A percentile compares a stretch with the other conserved stretches of the same genome.
phyloP scores from a whole-genome alignment of 1,140 invertebrate genomes.

The Drosophila kepulauana region DNA sequence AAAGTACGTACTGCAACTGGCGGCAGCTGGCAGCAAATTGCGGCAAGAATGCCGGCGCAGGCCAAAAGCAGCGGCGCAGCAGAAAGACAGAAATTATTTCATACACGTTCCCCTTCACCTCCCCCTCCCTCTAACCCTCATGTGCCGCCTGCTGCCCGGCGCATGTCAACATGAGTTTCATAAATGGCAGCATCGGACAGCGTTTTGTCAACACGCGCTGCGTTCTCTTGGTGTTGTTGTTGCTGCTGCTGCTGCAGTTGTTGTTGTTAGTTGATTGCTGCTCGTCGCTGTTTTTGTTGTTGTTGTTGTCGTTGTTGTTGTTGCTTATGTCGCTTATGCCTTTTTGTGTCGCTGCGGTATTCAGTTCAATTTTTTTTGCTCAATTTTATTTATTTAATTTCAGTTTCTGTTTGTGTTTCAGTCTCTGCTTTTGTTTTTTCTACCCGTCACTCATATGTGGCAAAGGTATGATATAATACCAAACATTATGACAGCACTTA shows the following conservation, averaged over 20 bases:
- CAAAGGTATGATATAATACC: neutral
- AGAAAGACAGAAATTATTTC: constrained; percentile 72
- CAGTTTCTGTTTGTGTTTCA: constrained; percentile 30
- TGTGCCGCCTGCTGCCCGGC: constrained; percentile 65
- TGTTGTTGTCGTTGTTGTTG: constrained; percentile 24
- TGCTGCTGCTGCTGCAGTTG: constrained; percentile 27
- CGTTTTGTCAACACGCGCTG: constrained; percentile 74
- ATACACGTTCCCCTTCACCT: constrained; percentile 41
- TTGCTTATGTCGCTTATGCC: constrained; percentile 64
- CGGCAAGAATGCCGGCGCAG: constrained; percentile 69
- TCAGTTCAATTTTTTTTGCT: constrained; percentile 77
- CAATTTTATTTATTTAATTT: constrained; percentile 59
- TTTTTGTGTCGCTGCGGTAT: constrained; percentile 77
- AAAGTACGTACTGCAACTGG: constrained; percentile 55
- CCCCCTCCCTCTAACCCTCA: neutral
- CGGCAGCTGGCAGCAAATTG: constrained; percentile 51
- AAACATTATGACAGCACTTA: no score
- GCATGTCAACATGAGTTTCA: constrained; percentile 82
- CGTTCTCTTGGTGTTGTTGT: constrained; percentile 58
- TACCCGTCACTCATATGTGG: neutral
- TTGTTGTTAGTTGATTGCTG: constrained; percentile 36
- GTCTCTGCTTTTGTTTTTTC: constrained; percentile 10
- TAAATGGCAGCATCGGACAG: constrained; percentile 73
- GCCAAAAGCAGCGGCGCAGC: constrained; percentile 59
- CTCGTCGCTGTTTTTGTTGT: constrained; percentile 11